Percentiles rank a stretch among this genome's conserved stretches.
phyloP scores from a whole-genome alignment of 1,140 invertebrate species.

The Aphidius gifuensis region DNA sequence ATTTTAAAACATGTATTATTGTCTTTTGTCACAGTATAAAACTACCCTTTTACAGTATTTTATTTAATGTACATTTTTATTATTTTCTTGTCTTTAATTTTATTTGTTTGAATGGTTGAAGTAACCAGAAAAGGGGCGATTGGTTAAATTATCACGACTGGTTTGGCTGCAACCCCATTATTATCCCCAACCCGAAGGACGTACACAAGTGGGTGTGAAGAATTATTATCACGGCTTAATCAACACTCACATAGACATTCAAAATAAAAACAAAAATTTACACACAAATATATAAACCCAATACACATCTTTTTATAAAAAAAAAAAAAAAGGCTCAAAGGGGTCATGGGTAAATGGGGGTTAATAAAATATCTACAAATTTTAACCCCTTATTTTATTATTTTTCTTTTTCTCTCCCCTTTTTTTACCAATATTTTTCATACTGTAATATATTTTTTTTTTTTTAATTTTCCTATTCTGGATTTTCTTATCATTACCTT shows the following conservation, averaged over 20 bases:
- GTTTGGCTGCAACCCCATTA: constrained; percentile 3
- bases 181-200: constrained; percentile 9
- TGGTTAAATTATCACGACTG: constrained; percentile 19
- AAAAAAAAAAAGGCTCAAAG: no score
- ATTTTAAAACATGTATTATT: no score
- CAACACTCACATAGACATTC: constrained; percentile 14
- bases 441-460: constrained; percentile 11
- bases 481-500: neutral
- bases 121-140: neutral
- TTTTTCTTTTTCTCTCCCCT: neutral
- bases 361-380: neutral
- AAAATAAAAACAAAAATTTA: neutral
- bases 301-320: no score
- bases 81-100: neutral
- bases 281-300: no score
- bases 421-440: constrained; percentile 1
- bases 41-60: no score
- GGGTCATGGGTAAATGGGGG: neutral
- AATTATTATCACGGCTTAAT: constrained; percentile 27
- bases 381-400: no score
- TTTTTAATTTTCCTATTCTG: neutral
- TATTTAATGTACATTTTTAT: neutral
- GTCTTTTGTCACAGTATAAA: no score
- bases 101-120: neutral
- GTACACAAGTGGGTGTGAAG: constrained; percentile 9